A percentile compares a stretch with the other conserved stretches of the same genome.
These are phyloP conservation scores for Girardinichthys multiradiatus DNA, from an alignment of 2,113 vertebrate genomes.

Conservation along the genomic window DNA sequence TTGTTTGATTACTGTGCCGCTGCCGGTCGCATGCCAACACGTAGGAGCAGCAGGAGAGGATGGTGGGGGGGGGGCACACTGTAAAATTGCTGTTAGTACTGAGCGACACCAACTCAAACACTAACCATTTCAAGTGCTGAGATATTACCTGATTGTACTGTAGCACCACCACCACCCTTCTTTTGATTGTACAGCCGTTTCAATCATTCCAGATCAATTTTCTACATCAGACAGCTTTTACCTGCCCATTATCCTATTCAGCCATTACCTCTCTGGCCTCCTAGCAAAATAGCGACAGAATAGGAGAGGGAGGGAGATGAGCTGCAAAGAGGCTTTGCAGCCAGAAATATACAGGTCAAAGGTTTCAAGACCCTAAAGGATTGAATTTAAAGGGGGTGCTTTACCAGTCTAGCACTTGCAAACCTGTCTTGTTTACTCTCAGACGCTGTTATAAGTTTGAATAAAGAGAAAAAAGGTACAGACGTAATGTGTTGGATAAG, in stretches of 20 bases:
- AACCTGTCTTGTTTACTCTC: neutral
- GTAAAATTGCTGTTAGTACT: conserved; percentile 25
- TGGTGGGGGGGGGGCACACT: conserved; percentile 20
- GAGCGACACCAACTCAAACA: conserved; percentile 47
- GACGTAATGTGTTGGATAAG: conserved; percentile 10
- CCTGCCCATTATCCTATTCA: conserved; percentile 69
- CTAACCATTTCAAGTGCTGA: conserved; percentile 57
- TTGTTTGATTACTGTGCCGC: conserved; percentile 94
- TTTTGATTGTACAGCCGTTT: conserved; percentile 63
- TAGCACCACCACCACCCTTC: conserved; percentile 21
- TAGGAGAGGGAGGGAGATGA: conserved; percentile 13
- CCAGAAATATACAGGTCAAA: conserved; percentile 24
- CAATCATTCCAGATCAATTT: conserved; percentile 70
- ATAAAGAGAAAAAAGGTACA: conserved; percentile 3
- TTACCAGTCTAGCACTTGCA: neutral
- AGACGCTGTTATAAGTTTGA: neutral
- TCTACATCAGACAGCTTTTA: conserved; percentile 68
- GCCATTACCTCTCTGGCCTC: conserved; percentile 51
- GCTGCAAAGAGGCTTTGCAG: conserved; percentile 7
- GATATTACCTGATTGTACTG: conserved; percentile 50
- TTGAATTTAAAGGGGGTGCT: conserved; percentile 12
- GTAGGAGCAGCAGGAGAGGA: conserved; percentile 20
- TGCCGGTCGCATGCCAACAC: conserved; percentile 83
- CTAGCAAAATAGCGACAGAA: conserved; percentile 28
- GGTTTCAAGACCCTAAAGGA: neutral